Conservation (phyloP, 2,888 invertebrate genomes). For the Sialis lutaria region DNA sequence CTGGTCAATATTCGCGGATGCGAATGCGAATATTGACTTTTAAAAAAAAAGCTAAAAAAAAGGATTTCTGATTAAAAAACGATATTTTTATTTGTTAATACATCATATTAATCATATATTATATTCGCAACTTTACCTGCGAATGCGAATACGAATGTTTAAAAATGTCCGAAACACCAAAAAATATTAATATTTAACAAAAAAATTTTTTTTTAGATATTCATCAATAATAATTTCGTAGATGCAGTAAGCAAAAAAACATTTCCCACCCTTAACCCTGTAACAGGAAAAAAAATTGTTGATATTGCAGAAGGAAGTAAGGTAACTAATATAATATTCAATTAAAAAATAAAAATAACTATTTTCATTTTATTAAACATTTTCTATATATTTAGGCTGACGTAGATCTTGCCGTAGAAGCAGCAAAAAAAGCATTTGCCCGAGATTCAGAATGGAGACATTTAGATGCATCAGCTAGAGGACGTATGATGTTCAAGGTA, state of each 20-base stretch:
- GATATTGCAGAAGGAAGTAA: conserved; percentile 73
- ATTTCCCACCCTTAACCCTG: conserved; percentile 72
- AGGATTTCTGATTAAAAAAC: too few relatives aligned
- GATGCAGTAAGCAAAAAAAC: conserved; percentile 71
- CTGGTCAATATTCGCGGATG: too few relatives aligned
- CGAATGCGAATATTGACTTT: too few relatives aligned
- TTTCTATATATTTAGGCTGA: conserved; percentile 34
- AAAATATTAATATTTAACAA: too few relatives aligned
- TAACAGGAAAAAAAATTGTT: conserved; percentile 54
- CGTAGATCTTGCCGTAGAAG: conserved; percentile 61
- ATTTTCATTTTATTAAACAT: too few relatives aligned
- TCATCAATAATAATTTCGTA: conserved; percentile 69
- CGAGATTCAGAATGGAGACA: conserved; percentile 65
- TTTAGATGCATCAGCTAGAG: conserved; percentile 76
- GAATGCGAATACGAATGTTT: too few relatives aligned
- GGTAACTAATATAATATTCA: conserved; percentile 28
- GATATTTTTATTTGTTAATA: too few relatives aligned
- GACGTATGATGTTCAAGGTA: conserved; percentile 48
- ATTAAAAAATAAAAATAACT: not conserved
- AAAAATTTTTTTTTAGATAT: conserved; percentile 40
- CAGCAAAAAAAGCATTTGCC: conserved; percentile 60
- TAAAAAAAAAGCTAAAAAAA: too few relatives aligned
- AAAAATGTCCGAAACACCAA: too few relatives aligned
- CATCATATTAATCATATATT: too few relatives aligned
- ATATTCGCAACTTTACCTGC: too few relatives aligned